Evolutionary conservation across 2,797 vertebrate genomes (phyloP), one percentile per base, ranked within the genome.

Genomic region (Notoglanidium macrostoma): DNA sequence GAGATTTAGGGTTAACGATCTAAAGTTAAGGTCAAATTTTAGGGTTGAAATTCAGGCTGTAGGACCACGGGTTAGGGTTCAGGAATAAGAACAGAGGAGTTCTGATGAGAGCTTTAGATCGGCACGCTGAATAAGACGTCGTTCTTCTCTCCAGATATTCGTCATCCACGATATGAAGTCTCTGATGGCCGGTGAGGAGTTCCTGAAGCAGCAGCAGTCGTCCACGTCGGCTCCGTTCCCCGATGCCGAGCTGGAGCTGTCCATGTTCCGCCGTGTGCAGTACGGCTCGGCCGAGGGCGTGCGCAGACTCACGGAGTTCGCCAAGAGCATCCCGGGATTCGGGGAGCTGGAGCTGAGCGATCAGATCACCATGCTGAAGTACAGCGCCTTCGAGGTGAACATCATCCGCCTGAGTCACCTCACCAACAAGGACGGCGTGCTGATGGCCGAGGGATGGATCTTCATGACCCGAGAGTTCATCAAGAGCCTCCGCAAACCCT

Each of bases 111-210:
- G 40, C 40, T 74, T 73, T 9, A 35, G 29, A 72, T 23, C 40
- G n/a, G 44, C 5, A 12, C 44, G 26, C 40, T n/a, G 5, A 83
- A 70, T 51, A 10, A 4, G 54, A 54, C 19, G 21, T 67, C 26
- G n/a, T 67, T 49, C 26, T 63, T 55, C 40, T 6, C 59, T 57
- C 59, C 32, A 97, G 96, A 96, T 96, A 0, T 97, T 97, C 59
- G 95, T 97, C 86, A 97, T 97, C 92, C 96, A 97, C 55, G 96
- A 97, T 91, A 97, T 97, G 96, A 96, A 96, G 92, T 96, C 96
- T 78, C 89, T 97, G 80, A 96, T 92, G 93, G 96, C 95, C 90
- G 96, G 96, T 82, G 96, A 97, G 91, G 95, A 97, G 85, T 94
- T 96, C 87, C 95, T 97, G 92, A 96, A 95, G 89, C 94, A 92